Conservation (phyloP, 1,140 invertebrate genomes). For the Helicorthomorpha holstii region DNA sequence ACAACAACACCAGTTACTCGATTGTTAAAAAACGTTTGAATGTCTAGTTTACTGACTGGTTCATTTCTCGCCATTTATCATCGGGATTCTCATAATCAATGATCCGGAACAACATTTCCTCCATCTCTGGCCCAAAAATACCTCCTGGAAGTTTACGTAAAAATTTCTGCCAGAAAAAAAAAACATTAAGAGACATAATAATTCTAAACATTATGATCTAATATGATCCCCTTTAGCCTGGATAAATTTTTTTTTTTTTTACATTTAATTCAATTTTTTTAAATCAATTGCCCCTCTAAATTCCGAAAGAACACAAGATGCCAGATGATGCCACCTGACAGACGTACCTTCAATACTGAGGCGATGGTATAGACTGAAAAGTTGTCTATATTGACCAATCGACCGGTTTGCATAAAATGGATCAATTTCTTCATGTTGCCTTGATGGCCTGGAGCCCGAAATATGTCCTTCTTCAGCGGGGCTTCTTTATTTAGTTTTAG, state of each 20-base stretch:
- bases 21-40: slow-evolving; percentile 7
- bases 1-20: slow-evolving; percentile 8
- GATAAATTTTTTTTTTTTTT: too few relatives aligned
- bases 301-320: too few relatives aligned
- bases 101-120: slow-evolving; percentile 74
- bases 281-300: too few relatives aligned
- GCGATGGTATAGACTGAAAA: slow-evolving; percentile 97
- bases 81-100: slow-evolving; percentile 48
- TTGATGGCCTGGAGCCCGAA: slow-evolving; percentile 83
- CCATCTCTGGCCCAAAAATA: slow-evolving; percentile 77
- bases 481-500: slow-evolving; percentile 89
- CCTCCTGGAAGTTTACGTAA: slow-evolving; percentile 92
- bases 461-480: slow-evolving; percentile 78
- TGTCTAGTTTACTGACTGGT: slow-evolving; percentile 43
- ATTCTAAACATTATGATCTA: neutral
- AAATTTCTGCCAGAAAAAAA: slow-evolving; percentile 41
- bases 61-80: slow-evolving; percentile 77
- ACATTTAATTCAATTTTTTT: too few relatives aligned
- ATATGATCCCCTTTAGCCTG: too few relatives aligned
- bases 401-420: slow-evolving; percentile 81
- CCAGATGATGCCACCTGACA: too few relatives aligned
- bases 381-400: slow-evolving; percentile 92
- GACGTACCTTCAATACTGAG: slow-evolving; percentile 74
- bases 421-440: slow-evolving; percentile 91
- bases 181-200: neutral